Conservation (phyloP, 2,113 vertebrate genomes). For the Pionites leucogaster region DNA sequence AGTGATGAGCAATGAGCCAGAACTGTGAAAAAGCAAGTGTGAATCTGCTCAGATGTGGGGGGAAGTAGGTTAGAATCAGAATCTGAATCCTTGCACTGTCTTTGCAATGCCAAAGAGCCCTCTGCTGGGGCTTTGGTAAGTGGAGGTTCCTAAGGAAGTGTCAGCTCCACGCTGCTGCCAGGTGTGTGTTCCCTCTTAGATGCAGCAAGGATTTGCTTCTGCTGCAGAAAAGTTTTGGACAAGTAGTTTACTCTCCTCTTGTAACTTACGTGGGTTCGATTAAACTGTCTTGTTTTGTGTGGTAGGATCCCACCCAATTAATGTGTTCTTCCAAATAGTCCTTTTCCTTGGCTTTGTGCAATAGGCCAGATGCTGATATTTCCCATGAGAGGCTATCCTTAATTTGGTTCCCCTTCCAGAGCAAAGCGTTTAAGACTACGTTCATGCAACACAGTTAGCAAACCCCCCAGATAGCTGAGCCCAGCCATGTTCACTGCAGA, state of each 20-base stretch:
- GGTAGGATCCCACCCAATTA: neutral
- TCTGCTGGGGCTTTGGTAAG: conserved; percentile 11
- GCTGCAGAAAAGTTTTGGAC: neutral
- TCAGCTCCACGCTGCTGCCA: neutral
- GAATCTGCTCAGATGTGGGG: neutral
- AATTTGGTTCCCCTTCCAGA: neutral
- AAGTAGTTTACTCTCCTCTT: neutral
- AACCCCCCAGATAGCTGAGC: rapidly evolving
- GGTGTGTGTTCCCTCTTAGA: neutral
- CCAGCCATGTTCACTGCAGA: neutral
- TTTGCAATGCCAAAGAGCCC: neutral
- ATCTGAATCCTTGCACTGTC: neutral
- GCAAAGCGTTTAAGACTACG: rapidly evolving
- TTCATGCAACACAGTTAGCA: rapidly evolving
- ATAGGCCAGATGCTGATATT: neutral
- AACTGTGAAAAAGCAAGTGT: neutral
- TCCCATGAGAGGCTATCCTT: neutral
- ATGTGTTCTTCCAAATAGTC: rapidly evolving
- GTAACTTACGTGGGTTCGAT: rapidly evolving
- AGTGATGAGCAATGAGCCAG: neutral
- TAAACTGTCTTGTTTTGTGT: neutral
- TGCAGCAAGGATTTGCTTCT: neutral
- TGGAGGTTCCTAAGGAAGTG: neutral
- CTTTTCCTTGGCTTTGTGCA: neutral
- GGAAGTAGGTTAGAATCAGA: neutral